These are phyloP conservation scores for Agonopterix alstromeriana DNA, from an alignment of 2,888 invertebrate species.

Conservation along the genomic window DNA sequence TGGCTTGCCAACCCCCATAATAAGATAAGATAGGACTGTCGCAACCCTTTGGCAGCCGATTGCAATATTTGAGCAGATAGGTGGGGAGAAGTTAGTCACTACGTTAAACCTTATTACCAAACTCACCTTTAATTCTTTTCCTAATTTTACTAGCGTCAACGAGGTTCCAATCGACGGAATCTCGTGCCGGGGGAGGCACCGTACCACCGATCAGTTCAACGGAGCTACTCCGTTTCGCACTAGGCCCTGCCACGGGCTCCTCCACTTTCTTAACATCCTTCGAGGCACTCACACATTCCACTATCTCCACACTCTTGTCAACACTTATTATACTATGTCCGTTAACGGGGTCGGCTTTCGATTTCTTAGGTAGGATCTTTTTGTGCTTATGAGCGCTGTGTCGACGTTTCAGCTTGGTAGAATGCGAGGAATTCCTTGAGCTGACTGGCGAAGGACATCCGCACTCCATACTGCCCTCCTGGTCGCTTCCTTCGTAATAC, in stretches of 20 bases:
- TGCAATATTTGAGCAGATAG: too few species aligned
- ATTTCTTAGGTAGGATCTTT: conserved; percentile 52
- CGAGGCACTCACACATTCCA: conserved; percentile 41
- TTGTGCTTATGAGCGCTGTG: conserved; percentile 56
- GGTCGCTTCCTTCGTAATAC: conserved; percentile 86
- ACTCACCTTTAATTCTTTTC: conserved; percentile 68
- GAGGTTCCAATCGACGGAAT: conserved; percentile 68
- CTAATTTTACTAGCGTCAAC: conserved; percentile 76
- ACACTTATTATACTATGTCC: conserved; percentile 37
- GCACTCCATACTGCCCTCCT: conserved; percentile 78
- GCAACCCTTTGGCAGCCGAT: too few species aligned
- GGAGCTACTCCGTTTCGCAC: conserved; percentile 50
- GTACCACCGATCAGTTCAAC: conserved; percentile 65
- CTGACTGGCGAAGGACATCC: conserved; percentile 64
- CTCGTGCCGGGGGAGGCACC: conserved; percentile 58
- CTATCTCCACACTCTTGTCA: conserved; percentile 61
- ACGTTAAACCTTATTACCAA: too few species aligned
- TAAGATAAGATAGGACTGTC: too few species aligned
- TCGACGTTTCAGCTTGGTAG: conserved; percentile 54
- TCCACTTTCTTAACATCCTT: conserved; percentile 40
- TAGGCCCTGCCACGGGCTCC: conserved; percentile 53
- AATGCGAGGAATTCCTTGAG: conserved; percentile 65
- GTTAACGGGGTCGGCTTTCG: conserved; percentile 44
- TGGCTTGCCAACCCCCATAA: too few species aligned
- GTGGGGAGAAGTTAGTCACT: too few species aligned